phyloP scores from a whole-genome alignment of 2,797 vertebrate genomes.

The Xenentodon cancila region DNA sequence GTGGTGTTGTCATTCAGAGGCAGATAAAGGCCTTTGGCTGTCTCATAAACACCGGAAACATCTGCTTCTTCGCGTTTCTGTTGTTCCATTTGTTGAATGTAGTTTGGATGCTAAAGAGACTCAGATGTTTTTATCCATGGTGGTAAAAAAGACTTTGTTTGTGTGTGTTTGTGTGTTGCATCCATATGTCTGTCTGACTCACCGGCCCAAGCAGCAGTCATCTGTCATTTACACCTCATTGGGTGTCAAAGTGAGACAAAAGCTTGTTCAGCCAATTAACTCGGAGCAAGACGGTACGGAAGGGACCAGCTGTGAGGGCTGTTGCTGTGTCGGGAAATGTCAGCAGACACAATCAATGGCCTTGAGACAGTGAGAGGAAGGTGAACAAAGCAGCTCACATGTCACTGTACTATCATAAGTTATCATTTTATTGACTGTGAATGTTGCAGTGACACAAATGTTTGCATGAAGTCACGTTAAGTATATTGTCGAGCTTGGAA shows the following conservation, averaged over 20 bases:
- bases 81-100: conserved; percentile 8
- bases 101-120: not conserved
- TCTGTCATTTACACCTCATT: conserved; percentile 51
- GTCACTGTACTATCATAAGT: not conserved
- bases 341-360: conserved; percentile 26
- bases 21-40: conserved; percentile 11
- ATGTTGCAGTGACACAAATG: not conserved
- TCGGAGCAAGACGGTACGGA: conserved; percentile 14
- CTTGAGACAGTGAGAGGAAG: not conserved
- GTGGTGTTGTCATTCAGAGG: conserved; percentile 10
- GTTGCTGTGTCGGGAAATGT: conserved; percentile 35
- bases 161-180: not conserved
- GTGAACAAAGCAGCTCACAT: conserved; percentile 2
- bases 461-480: not conserved
- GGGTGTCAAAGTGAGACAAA: conserved; percentile 32
- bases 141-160: too few relatives aligned
- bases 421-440: not conserved
- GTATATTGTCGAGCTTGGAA: conserved; percentile 1
- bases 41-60: conserved; percentile 36
- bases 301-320: conserved; percentile 32
- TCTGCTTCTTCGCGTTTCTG: conserved; percentile 34
- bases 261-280: conserved; percentile 59
- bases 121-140: not conserved
- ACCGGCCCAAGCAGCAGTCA: conserved; percentile 17
- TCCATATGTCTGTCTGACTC: conserved; percentile 45